Conservation (phyloP, 2,113 vertebrate genomes). For the Etia nguti region DNA sequence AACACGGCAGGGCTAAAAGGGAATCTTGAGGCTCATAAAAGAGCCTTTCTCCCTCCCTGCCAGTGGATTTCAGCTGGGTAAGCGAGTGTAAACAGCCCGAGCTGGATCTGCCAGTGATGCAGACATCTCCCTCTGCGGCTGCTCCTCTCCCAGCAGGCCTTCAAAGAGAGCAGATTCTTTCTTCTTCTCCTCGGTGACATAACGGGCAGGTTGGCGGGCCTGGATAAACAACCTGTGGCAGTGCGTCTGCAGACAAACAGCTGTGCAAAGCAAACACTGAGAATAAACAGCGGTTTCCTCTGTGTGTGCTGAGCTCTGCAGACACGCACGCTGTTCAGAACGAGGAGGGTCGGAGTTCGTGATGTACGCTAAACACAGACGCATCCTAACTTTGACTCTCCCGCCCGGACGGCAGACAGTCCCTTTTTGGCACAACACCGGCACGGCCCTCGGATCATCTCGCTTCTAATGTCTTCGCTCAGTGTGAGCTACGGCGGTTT, state of each 20-base stretch:
- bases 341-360: background rate
- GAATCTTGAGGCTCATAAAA: conserved; percentile 60
- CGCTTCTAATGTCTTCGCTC: background rate
- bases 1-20: conserved; percentile 55
- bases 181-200: conserved; percentile 24
- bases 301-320: background rate
- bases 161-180: conserved; percentile 29
- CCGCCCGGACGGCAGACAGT: too few species aligned
- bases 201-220: conserved; percentile 23
- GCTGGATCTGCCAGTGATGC: background rate
- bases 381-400: background rate
- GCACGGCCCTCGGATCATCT: background rate
- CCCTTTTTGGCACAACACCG: too few species aligned
- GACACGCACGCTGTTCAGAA: background rate
- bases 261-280: background rate
- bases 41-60: conserved; percentile 37
- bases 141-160: background rate
- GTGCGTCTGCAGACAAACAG: conserved; percentile 7
- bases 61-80: conserved; percentile 52
- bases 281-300: background rate
- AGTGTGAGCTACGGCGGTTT: background rate
- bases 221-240: conserved; percentile 26
- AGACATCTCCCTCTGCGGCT: background rate
- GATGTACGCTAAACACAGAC: background rate
- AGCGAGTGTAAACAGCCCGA: conserved; percentile 52